Percentiles rank a stretch among this genome's conserved stretches.
These are phyloP conservation scores for Halictus rubicundus DNA, from an alignment of 1,140 invertebrate genomes.

Conservation along the genomic window DNA sequence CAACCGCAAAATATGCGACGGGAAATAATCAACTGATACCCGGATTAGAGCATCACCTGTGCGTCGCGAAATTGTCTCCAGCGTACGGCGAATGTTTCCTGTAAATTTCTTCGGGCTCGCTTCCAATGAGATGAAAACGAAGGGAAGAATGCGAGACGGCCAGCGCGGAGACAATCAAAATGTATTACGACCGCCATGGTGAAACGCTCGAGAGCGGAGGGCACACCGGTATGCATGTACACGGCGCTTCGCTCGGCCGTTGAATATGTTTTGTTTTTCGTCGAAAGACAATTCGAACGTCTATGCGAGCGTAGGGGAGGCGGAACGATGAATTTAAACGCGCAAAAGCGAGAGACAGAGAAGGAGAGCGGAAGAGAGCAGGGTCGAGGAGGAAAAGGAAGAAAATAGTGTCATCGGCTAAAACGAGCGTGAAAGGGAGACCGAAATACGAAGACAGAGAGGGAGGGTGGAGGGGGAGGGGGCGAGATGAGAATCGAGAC, in stretches of 20 bases:
- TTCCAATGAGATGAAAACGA: constrained; percentile 31
- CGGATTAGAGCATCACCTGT: too few species aligned
- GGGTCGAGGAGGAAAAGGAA: not conserved
- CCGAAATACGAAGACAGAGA: too few species aligned
- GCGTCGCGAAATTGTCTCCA: too few species aligned
- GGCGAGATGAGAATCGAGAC: not conserved
- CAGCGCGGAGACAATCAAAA: constrained; percentile 16
- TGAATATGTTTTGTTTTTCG: constrained; percentile 60
- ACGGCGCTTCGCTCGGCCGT: constrained; percentile 37
- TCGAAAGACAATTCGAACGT: constrained; percentile 56
- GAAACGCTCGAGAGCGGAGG: constrained; percentile 23
- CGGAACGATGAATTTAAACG: constrained; percentile 41
- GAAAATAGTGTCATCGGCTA: too few species aligned
- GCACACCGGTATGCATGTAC: constrained; percentile 30
- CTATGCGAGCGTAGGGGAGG: constrained; percentile 33
- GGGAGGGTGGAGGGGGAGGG: not conserved
- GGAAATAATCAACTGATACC: too few species aligned
- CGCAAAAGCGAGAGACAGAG: not conserved
- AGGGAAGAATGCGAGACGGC: not conserved
- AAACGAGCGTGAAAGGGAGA: too few species aligned
- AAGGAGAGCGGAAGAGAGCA: not conserved
- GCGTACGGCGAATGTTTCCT: not conserved
- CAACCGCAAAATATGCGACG: too few species aligned
- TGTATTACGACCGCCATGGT: constrained; percentile 27
- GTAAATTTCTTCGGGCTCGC: constrained; percentile 8